Conservation (phyloP, 2,113 vertebrate genomes). For the Tachysurus fulvidraco region DNA sequence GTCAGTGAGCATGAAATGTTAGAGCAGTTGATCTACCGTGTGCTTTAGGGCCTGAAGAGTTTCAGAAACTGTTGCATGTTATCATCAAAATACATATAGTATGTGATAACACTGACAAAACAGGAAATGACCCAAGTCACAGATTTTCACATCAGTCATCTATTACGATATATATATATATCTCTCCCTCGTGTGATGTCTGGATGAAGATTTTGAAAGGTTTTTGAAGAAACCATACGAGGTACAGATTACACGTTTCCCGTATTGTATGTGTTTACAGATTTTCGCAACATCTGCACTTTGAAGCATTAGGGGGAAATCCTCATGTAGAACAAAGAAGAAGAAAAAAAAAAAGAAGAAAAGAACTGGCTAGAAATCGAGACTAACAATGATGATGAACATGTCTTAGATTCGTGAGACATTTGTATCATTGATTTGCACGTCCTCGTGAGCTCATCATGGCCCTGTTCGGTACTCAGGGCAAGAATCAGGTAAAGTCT, state of each 20-base stretch:
- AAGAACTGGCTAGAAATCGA: background rate
- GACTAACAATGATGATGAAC: background rate
- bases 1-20: background rate
- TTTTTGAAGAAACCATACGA: background rate
- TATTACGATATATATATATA: background rate
- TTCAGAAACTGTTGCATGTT: background rate
- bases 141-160: no score
- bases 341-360: background rate
- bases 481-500: background rate
- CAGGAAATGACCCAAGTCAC: no score
- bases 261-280: background rate
- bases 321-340: background rate
- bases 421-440: background rate
- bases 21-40: background rate
- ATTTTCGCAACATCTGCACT: background rate
- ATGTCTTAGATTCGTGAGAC: background rate
- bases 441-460: background rate
- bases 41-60: background rate
- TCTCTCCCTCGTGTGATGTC: background rate
- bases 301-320: background rate
- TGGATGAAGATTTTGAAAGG: background rate
- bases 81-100: background rate
- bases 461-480: background rate
- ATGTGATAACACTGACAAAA: no score
- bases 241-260: background rate